Conservation (phyloP, 2,888 invertebrate species). For the Drosophila mulleri region DNA sequence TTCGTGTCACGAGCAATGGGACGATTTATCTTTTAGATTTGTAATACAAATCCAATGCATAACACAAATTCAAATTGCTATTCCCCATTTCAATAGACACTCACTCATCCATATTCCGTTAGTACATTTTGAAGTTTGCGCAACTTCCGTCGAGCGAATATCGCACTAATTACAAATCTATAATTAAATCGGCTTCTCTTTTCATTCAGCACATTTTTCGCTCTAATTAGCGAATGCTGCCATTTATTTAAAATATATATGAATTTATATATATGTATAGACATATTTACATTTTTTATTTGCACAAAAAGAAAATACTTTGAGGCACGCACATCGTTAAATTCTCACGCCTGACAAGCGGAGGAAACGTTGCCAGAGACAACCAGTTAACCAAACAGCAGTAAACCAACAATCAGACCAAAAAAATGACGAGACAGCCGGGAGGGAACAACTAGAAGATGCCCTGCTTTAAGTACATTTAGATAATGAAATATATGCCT, state of each 20-base stretch:
- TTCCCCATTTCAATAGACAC: not conserved
- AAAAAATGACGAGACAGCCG: not conserved
- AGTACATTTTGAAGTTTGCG: not conserved
- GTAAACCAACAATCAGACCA: constrained; percentile 43
- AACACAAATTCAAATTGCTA: no score
- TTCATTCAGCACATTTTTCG: constrained; percentile 19
- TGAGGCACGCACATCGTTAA: constrained; percentile 66
- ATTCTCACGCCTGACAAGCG: constrained; percentile 66
- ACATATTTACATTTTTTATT: not conserved
- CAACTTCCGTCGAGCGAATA: not conserved
- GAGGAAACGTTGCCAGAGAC: constrained; percentile 46
- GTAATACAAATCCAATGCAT: no score
- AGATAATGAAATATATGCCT: not conserved
- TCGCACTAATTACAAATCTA: constrained; percentile 1
- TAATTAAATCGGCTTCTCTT: not conserved
- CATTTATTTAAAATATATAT: constrained; percentile 14
- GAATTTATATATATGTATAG: not conserved
- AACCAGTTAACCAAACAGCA: constrained; percentile 39
- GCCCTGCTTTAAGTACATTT: not conserved
- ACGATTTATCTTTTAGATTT: not conserved
- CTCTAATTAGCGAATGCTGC: constrained; percentile 34
- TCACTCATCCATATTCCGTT: not conserved
- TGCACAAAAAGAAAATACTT: not conserved
- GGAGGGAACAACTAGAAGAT: not conserved
- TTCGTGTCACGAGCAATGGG: no score